Evolutionary conservation across 2,888 invertebrate genomes (phyloP).

Genomic region (Rhogogaster chlorosoma): DNA sequence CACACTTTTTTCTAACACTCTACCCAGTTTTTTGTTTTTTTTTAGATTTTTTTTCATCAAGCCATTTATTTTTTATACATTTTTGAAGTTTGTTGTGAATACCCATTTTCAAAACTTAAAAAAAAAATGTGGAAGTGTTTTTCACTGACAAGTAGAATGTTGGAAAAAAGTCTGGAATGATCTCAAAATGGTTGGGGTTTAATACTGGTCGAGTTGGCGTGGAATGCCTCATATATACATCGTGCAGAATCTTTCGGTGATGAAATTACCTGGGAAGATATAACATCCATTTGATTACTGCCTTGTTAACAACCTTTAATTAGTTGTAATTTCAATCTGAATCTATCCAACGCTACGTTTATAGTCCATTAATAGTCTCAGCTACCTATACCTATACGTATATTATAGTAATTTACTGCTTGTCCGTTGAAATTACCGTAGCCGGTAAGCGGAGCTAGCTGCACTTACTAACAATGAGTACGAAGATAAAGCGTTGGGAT

Average conservation of each 20-base stretch:
- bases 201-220: too few relatives aligned
- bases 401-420: not conserved
- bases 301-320: not conserved
- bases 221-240: too few relatives aligned
- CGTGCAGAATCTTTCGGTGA: not conserved
- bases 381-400: not conserved
- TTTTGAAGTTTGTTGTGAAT: too few relatives aligned
- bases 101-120: too few relatives aligned
- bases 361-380: not conserved
- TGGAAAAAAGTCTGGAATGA: too few relatives aligned
- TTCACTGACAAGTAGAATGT: too few relatives aligned
- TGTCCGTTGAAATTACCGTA: slow-evolving; percentile 31
- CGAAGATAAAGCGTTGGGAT: not conserved
- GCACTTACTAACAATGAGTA: slow-evolving; percentile 28
- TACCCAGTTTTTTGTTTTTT: too few relatives aligned
- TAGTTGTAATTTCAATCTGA: not conserved
- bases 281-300: not conserved
- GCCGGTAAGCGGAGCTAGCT: slow-evolving; percentile 9
- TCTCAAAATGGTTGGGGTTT: too few relatives aligned
- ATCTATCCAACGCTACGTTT: not conserved
- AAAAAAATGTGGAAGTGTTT: too few relatives aligned
- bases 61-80: too few relatives aligned
- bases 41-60: too few relatives aligned
- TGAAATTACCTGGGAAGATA: not conserved
- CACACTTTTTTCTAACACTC: too few relatives aligned